Base-by-base conservation (phyloP, 2,888 invertebrate species). In the Heteropelma amictum region DNA sequence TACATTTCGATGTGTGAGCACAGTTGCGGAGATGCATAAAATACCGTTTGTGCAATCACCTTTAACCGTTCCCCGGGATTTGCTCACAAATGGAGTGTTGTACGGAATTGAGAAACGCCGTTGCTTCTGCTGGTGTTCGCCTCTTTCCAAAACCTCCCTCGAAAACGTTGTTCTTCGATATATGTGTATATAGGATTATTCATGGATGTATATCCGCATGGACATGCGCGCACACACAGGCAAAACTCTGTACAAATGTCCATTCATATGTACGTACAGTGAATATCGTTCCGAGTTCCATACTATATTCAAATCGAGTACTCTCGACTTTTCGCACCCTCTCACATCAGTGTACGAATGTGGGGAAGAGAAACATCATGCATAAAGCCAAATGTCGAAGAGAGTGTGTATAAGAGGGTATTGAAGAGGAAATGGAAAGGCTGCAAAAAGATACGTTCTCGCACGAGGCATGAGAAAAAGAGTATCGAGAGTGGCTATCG, bases 221-320 rank as follows among this genome's bases (percentile, higher is more conserved):
- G 26, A 54, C 2, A 35, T 42, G 61, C 64, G 26, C 58, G 38
- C n/a, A n/a, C n/a, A 30, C 53, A 60, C 47, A 45, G n/a, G 42
- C 21, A 7, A 33, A n/a, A 38, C 60, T 60, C 56, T 26, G 8
- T 17, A 40, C 19, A 12, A 26, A 19, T 40, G 30, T 17, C 26
- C 30, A 30, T 23, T 14, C 40, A 38, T 35, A 47, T 54, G 10
- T 38, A 14, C 28, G 54, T 5, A 14, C 17, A 42, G 21, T 38
- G 26, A n/a, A 14, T 35, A 28, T 47, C 56, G 21, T 23, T 51
- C 58, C 38, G 49, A 38, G 26, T 38, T 38, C 54, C 12, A 33
- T 14, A 54, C 47, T 68, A 56, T 68, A 73, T 73, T 63, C 56
- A 63, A 63, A 73, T 68, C 63, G 63, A 61, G 61, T 26, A 38